Percentiles rank a stretch among this genome's conserved stretches.
These are phyloP conservation scores for Eumacrocentrus americanus DNA, from an alignment of 2,888 invertebrate species.

Conservation along the genomic window DNA sequence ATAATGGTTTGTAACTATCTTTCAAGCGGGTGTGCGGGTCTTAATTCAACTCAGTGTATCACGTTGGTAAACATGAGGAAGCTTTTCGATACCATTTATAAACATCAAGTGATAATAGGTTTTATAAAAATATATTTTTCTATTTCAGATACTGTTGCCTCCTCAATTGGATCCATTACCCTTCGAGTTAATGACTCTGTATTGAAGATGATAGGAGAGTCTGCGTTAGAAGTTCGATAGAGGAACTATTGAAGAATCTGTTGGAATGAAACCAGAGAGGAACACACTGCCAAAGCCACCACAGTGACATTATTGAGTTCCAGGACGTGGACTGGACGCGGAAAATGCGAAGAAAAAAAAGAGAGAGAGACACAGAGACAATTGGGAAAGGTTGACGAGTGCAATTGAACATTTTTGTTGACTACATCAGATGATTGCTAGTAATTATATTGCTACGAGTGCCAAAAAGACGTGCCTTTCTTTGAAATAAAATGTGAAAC, in stretches of 20 bases:
- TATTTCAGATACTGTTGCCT: slow-evolving; percentile 11
- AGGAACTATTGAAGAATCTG: slow-evolving; percentile 20
- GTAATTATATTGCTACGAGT: slow-evolving; percentile 18
- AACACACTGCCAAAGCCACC: slow-evolving; percentile 26
- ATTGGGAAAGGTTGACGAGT: slow-evolving; percentile 36
- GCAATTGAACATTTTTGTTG: slow-evolving; percentile 30
- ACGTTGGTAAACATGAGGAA: neutral
- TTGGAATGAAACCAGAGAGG: slow-evolving; percentile 38
- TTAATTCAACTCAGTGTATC: no score
- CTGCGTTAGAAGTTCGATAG: slow-evolving; percentile 5
- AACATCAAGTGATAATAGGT: slow-evolving; percentile 1
- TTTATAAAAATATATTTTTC: slow-evolving; percentile 3
- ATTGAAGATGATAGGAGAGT: neutral
- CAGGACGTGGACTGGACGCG: neutral
- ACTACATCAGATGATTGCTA: neutral
- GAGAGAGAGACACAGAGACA: slow-evolving; percentile 36
- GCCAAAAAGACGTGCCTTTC: slow-evolving; percentile 22
- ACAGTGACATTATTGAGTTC: slow-evolving; percentile 4
- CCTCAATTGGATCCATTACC: slow-evolving; percentile 9
- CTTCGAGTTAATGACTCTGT: slow-evolving; percentile 8
- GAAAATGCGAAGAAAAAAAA: neutral
- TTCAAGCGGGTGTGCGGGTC: no score
- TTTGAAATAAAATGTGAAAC: neutral
- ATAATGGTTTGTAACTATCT: slow-evolving; percentile 8
- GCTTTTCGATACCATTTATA: neutral